Base-by-base conservation (phyloP, 30 jellyfish, hydroid and myxozoan genomes). In the Clytia hemisphaerica region DNA sequence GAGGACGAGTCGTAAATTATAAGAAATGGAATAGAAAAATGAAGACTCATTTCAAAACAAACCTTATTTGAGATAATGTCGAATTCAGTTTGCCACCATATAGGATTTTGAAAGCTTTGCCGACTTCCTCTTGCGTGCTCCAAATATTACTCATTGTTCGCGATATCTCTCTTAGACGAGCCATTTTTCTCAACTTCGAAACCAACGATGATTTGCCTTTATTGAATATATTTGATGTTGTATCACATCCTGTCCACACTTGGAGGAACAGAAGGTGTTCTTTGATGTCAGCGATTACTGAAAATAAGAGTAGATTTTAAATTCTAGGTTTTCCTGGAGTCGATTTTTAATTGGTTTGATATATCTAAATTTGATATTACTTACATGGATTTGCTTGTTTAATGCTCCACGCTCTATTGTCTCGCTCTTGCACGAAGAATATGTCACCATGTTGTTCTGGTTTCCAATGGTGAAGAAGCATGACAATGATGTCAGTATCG, bases 381-480 rank as follows among this genome's bases (percentile, higher is more conserved):
- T n/a, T n/a, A n/a, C n/a, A n/a, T n/a, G n/a, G n/a, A n/a, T n/a
- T n/a, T n/a, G n/a, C n/a, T n/a, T n/a, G n/a, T n/a, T 6, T 3
- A 50, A 75, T 75, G 46, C 31, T 75, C 80, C 87, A 59, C 15
- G 61, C 76, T 19, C 24, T 28, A 36, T 48, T 33, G 75, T 34
- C 14, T 50, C 50, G 54, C 28, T 54, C 45, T 40, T 63, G n/a
- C n/a, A n/a, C 48, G 31, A 25, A 54, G 69, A 67, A 50, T 28
- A 50, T 40, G 53, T 51, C 30, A 37, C 42, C 67, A 15, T 64
- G 59, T 40, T 37, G 22, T 22, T 24, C 44, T 21, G 28, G n/a
- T 33, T 19, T 42, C 78, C 78, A 37, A 45, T 66, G 78, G 55
- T 36, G 30, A n/a, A 66, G 24, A 2, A 66, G 38, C 78, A 66